These are phyloP conservation scores for Amniataba percoides DNA, from an alignment of 2,797 vertebrate species.

Conservation along the genomic window DNA sequence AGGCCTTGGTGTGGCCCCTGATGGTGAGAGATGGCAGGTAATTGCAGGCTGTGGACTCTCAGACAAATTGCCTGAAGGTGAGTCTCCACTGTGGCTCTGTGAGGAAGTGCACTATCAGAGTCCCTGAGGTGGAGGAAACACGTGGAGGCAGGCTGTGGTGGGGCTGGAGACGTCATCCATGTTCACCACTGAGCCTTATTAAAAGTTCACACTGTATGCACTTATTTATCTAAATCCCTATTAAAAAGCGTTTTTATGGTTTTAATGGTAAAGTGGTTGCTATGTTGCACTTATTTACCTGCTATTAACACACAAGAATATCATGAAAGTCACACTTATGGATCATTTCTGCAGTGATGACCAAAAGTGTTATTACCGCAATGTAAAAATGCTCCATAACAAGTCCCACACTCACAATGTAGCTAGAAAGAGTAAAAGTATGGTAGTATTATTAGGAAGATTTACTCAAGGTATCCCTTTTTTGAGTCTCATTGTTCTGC, in stretches of 20 bases:
- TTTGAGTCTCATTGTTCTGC: too few species aligned
- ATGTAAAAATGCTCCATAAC: too few species aligned
- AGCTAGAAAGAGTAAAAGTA: too few species aligned
- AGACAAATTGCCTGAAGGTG: conserved; percentile 64
- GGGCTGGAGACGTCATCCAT: neutral
- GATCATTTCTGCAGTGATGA: too few species aligned
- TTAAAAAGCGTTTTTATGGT: neutral
- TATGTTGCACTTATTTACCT: neutral
- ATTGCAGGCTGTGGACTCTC: conserved; percentile 68
- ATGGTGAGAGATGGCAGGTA: conserved; percentile 60
- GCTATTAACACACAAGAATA: neutral
- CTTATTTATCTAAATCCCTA: neutral
- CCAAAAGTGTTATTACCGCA: too few species aligned
- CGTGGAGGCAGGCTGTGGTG: neutral
- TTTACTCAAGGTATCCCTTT: too few species aligned
- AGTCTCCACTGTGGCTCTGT: conserved; percentile 31
- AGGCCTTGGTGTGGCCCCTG: conserved; percentile 48
- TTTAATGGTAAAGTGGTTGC: neutral
- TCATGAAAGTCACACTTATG: neutral
- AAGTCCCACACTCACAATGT: too few species aligned
- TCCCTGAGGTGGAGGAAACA: conserved; percentile 12
- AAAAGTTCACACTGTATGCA: neutral
- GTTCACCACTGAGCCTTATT: neutral
- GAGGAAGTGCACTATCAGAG: conserved; percentile 15
- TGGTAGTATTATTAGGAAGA: too few species aligned